phyloP scores from a whole-genome alignment of 2,797 vertebrate genomes.

The Champsocephalus esox region DNA sequence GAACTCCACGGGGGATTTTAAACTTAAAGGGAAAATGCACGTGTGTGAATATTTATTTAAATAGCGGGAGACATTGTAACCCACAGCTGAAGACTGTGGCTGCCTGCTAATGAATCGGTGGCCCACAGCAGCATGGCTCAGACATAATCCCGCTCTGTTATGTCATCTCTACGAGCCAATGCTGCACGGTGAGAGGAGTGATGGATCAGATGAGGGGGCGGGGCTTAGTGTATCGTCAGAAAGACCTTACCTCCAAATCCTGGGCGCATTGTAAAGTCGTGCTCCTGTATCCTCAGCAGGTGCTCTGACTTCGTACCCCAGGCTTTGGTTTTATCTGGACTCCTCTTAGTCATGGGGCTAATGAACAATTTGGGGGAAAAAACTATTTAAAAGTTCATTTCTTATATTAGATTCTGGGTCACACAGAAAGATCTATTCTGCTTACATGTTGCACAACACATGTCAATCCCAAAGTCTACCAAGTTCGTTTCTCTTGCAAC shows the following conservation, averaged over 20 bases:
- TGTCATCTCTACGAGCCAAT: conserved; percentile 38
- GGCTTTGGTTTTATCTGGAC: conserved; percentile 91
- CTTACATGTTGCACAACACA: no score
- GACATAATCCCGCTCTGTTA: conserved; percentile 60
- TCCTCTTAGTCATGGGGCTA: conserved; percentile 89
- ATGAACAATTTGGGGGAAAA: background rate
- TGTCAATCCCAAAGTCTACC: background rate
- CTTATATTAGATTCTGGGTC: background rate
- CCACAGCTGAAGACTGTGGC: conserved; percentile 45
- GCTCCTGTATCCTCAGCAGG: conserved; percentile 91
- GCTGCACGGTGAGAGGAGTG: background rate
- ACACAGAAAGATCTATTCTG: background rate
- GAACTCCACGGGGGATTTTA: background rate
- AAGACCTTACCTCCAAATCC: conserved; percentile 91
- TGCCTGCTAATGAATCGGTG: conserved; percentile 56
- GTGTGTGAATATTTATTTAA: conserved; percentile 18
- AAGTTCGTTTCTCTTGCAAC: background rate
- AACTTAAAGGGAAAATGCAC: conserved; percentile 2
- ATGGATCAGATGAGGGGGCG: background rate
- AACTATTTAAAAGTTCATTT: background rate
- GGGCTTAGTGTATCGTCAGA: background rate
- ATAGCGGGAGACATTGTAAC: conserved; percentile 29
- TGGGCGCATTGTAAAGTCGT: conserved; percentile 96
- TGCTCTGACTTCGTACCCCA: conserved; percentile 90
- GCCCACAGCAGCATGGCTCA: conserved; percentile 30